Percentiles rank a stretch among this genome's conserved stretches.
Evolutionary conservation across 2,888 invertebrate genomes (phyloP).

Genomic region (Ramazzottius varieornatus): DNA sequence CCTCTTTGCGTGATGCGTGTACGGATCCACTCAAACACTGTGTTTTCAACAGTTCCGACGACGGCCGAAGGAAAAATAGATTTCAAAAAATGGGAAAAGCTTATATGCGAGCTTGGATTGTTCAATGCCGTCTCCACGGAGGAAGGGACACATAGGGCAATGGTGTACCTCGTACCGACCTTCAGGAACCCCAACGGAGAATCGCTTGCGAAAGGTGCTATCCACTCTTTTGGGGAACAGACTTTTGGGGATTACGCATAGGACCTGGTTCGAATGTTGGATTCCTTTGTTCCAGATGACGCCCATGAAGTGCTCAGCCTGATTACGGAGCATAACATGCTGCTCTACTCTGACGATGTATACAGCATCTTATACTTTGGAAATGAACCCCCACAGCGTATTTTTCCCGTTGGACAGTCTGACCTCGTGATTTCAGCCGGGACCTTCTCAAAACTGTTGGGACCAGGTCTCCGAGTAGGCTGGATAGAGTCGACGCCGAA

Average conservation of each 20-base stretch:
- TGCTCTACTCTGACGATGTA: constrained; percentile 20
- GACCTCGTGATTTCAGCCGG: constrained; percentile 20
- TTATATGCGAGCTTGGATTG: too few relatives aligned
- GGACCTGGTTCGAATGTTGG: too few relatives aligned
- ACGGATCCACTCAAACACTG: too few relatives aligned
- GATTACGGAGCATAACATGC: constrained; percentile 13
- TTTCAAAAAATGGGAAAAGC: neutral
- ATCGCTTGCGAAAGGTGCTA: neutral
- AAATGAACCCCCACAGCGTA: constrained; percentile 12
- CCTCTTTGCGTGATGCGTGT: too few relatives aligned
- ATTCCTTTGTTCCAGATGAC: too few relatives aligned
- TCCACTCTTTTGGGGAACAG: too few relatives aligned
- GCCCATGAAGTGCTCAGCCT: neutral
- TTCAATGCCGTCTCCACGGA: neutral
- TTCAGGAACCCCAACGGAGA: neutral
- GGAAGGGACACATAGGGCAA: neutral
- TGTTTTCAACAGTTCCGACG: neutral
- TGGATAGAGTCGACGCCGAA: constrained; percentile 19
- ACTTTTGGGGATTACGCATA: too few relatives aligned
- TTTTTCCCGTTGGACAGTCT: constrained; percentile 11
- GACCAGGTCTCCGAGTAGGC: constrained; percentile 20
- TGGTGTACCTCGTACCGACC: neutral
- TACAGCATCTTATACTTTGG: constrained; percentile 20
- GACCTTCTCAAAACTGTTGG: constrained; percentile 22
- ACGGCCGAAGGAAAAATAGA: neutral